phyloP scores from a whole-genome alignment of 2,113 vertebrate genomes.

The Osmerus eperlanus region DNA sequence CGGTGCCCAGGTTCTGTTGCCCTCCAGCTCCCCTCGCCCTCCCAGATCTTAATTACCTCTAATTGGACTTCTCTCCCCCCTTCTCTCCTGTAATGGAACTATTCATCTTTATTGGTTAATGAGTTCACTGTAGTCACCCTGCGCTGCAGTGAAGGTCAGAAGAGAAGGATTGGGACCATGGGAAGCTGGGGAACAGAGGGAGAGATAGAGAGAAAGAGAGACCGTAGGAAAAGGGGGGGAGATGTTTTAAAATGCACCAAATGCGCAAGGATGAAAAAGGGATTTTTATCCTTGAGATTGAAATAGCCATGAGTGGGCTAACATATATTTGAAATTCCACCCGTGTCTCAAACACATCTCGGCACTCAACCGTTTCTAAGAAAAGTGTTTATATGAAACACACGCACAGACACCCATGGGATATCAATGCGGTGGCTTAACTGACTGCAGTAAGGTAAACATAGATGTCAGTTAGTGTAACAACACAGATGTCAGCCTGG shows the following conservation, averaged over 20 bases:
- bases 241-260: conserved; percentile 2
- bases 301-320: neutral
- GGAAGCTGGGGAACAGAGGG: conserved; percentile 13
- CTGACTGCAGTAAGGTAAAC: no score
- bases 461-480: no score
- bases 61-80: conserved; percentile 61
- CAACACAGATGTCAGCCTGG: no score
- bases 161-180: neutral
- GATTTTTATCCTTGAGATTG: neutral
- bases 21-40: conserved; percentile 62
- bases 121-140: conserved; percentile 68
- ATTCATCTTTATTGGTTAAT: conserved; percentile 77
- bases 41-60: conserved; percentile 72
- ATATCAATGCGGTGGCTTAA: no score
- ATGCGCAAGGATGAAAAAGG: no score
- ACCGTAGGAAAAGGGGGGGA: conserved; percentile 7
- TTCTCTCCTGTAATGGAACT: conserved; percentile 68
- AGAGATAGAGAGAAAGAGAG: neutral
- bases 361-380: conserved; percentile 35
- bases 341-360: conserved; percentile 19
- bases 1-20: conserved; percentile 56
- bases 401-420: neutral
- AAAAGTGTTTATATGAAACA: conserved; percentile 41
- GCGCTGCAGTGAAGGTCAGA: conserved; percentile 7
- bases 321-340: conserved; percentile 34